A percentile compares a stretch with the other conserved stretches of the same genome.
Conservation (phyloP, 37 sponge, comb jelly and placozoan species). For the Amphimedon queenslandica region DNA sequence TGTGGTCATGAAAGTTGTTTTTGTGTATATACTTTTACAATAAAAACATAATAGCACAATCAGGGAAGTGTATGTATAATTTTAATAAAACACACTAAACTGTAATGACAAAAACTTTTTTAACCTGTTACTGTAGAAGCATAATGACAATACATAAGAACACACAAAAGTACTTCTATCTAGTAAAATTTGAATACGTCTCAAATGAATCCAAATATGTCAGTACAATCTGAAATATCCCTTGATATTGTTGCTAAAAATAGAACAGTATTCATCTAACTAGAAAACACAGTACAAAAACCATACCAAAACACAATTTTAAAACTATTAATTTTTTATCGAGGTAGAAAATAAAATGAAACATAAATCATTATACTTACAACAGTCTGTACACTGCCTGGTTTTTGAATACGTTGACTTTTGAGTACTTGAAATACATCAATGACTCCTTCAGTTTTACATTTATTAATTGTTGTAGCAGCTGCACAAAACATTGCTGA, state of each 20-base stretch:
- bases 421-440: slow-evolving; percentile 53
- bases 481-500: slow-evolving; percentile 23
- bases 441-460: slow-evolving; percentile 28
- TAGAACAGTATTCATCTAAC: background rate
- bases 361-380: slow-evolving; percentile 10
- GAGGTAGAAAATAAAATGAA: background rate
- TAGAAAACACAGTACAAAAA: too few relatives aligned
- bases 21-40: too few relatives aligned
- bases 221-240: background rate
- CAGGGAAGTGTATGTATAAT: too few relatives aligned
- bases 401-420: slow-evolving; percentile 32
- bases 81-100: too few relatives aligned
- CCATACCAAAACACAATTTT: too few relatives aligned
- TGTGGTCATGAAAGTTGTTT: too few relatives aligned
- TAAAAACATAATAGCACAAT: too few relatives aligned
- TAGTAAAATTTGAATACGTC: background rate
- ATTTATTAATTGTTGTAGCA: slow-evolving; percentile 13
- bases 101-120: too few relatives aligned
- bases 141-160: too few relatives aligned
- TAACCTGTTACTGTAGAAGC: too few relatives aligned
- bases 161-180: too few relatives aligned
- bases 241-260: background rate
- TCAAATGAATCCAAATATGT: slow-evolving; percentile 2
- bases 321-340: too few relatives aligned
- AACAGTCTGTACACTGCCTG: slow-evolving; percentile 19